Base-by-base conservation (phyloP, 2,888 invertebrate species). In the Pachycephus smyrnensis region DNA sequence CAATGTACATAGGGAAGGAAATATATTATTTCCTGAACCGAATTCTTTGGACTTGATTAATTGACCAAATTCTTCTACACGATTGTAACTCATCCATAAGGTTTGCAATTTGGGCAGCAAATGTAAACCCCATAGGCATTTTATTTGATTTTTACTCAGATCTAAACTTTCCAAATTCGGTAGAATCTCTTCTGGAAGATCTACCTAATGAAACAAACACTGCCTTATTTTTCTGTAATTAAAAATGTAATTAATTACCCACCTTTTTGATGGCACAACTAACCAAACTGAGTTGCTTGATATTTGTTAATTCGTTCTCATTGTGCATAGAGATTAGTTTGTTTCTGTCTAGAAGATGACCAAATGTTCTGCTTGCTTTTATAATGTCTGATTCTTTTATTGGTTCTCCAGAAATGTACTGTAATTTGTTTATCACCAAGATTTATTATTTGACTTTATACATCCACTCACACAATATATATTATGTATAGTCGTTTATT, bases 131-230 rank as follows among this genome's bases (percentile, higher is more conserved):
- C 79, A 76, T 73, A 87, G 71, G 73, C 77, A 80, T 37, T 80
- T 80, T 75, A 87, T 83, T 30, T 76, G 78, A 78, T 87, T 87
- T 73, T 77, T 84, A 55, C 86, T 85, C n/a, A 87, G 78, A 73
- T 87, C 84, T 74, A 87, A 78, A 80, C 84, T 87, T 74, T 85
- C 84, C 74, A 87, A 80, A 69, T 80, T 76, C 23, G 84, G 85
- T 73, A 87, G 75, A 69, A 80, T 68, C 35, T 84, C 81, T 23
- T 77, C 73, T 30, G 76, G 76, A 33, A 87, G 75, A 79, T 86
- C 79, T 12, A 84, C 81, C 86, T 86, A 31, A 71, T 15, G 15
- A 15, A n/a, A 36, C 12, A 31, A 73, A 55, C 37, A 30, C 6
- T 15, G 36, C 35, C 31, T 35, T 40, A n/a, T 33, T 23, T 37